Evolutionary conservation across 2,113 vertebrate genomes (phyloP).

Genomic region (Silurus meridionalis): DNA sequence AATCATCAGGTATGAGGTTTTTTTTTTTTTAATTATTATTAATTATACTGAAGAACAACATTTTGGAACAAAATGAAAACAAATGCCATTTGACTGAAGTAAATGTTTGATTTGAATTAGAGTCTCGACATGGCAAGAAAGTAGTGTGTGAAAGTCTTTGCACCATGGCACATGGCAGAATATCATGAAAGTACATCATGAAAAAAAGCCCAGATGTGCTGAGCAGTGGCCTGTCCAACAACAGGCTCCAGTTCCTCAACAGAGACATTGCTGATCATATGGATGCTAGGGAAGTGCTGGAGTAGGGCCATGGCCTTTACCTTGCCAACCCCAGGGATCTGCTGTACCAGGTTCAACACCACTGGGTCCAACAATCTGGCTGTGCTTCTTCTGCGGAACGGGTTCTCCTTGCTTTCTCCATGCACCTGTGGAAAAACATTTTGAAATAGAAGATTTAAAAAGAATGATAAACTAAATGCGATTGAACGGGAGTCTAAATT

Average conservation of each 20-base stretch:
- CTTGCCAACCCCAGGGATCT: slow-evolving; percentile 84
- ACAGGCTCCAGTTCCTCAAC: slow-evolving; percentile 71
- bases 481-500: not conserved
- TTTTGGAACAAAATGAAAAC: not conserved
- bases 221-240: slow-evolving; percentile 75
- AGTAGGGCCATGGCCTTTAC: slow-evolving; percentile 82
- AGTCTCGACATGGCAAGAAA: not conserved
- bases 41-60: not conserved
- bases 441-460: not conserved
- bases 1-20: too few relatives aligned
- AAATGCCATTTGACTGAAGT: too few relatives aligned
- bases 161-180: not conserved
- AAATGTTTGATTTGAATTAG: not conserved
- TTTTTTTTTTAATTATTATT: not conserved
- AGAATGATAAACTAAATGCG: too few relatives aligned
- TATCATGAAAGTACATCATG: slow-evolving; percentile 44
- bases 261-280: slow-evolving; percentile 74
- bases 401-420: slow-evolving; percentile 78
- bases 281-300: slow-evolving; percentile 78
- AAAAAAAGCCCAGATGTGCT: slow-evolving; percentile 80
- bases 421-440: slow-evolving; percentile 73
- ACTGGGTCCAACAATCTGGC: slow-evolving; percentile 64
- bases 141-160: not conserved
- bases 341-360: slow-evolving; percentile 76
- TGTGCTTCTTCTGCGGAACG: slow-evolving; percentile 69